phyloP scores from a whole-genome alignment of 1,140 invertebrate genomes.

The Drosophila albomicans region DNA sequence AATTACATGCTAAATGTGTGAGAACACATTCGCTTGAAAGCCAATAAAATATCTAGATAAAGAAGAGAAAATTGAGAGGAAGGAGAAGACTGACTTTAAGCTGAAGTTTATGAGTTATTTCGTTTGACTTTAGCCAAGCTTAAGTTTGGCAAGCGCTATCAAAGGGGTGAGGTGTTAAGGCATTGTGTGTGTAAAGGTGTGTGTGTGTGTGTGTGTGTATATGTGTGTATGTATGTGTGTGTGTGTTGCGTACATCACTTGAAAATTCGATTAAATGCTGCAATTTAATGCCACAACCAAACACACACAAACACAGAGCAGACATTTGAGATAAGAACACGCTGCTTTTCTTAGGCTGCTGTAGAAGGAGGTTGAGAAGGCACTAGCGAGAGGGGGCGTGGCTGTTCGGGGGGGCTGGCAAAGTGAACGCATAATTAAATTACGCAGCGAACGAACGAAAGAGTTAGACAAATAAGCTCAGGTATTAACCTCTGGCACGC shows the following conservation, averaged over 20 bases:
- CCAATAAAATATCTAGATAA: conserved; percentile 12
- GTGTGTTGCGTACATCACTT: conserved; percentile 41
- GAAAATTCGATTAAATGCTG: conserved; percentile 82
- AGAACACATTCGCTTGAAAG: neutral
- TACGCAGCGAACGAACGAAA: conserved; percentile 80
- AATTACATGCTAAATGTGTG: neutral
- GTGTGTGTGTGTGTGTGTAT: neutral
- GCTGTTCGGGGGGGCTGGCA: conserved; percentile 42
- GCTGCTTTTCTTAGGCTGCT: conserved; percentile 12
- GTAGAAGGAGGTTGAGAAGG: no score
- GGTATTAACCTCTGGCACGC: conserved; percentile 84
- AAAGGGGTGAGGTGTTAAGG: neutral
- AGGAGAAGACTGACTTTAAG: conserved; percentile 38
- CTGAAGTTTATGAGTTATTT: conserved; percentile 58
- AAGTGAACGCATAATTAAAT: conserved; percentile 85
- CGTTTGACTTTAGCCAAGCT: conserved; percentile 41
- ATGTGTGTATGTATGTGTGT: neutral
- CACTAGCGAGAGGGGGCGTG: neutral
- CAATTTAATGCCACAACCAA: conserved; percentile 68
- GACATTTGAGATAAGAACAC: conserved; percentile 76
- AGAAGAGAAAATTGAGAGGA: neutral
- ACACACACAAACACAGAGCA: conserved; percentile 42
- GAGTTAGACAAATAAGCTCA: conserved; percentile 85
- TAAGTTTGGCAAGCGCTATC: conserved; percentile 30
- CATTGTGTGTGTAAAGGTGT: neutral